Base-by-base conservation (phyloP, 2,888 invertebrate species). In the Mesorhabditis sp. region DNA sequence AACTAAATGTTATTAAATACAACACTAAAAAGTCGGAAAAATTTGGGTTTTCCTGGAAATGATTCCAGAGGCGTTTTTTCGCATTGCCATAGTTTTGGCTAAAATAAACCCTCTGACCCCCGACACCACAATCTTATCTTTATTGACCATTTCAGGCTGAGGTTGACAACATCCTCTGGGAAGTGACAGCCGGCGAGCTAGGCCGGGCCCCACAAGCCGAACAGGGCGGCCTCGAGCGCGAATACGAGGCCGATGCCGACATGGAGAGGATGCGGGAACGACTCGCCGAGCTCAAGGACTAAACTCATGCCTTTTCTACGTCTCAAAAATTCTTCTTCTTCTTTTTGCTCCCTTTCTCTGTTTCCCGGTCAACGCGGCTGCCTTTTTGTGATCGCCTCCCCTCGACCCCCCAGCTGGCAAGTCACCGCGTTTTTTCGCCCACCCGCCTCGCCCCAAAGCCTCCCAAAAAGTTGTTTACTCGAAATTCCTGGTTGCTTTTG, bases 161-260 rank as follows among this genome's bases (percentile, higher is more conserved):
- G 73, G 82, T 83, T 5, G 83, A 83, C 66, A 78, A 77, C 62
- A 79, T 83, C n/a, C 78, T 83, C 5, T 83, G 81, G 80, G 83
- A 84, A 72, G 80, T 84, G 44, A 84, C 84, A 1, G 78, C 78
- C 58, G 84, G 83, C 63, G 83, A 84, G 68, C 76, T 84, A 63
- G 82, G 82, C 58, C 81, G 80, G 70, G 83, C 83, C 5, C 84
- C 84, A 0, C 68, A 71, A 3, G 83, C 82, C 3, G 74, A 76
- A 62, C 76, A 74, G 67, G 76, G 72, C 67, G 70, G 74, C n/a
- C 72, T 82, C 28, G 74, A 65, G 5, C 72, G 69, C 42, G 67
- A 67, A 43, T 62, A 69, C 10, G 69, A 68, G 4, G 69, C 42
- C 4, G 69, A 67, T 45, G 43, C 69, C 43, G 76, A 71, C 28